Base-by-base conservation (phyloP, 2,797 vertebrate genomes). In the Alauda arvensis region DNA sequence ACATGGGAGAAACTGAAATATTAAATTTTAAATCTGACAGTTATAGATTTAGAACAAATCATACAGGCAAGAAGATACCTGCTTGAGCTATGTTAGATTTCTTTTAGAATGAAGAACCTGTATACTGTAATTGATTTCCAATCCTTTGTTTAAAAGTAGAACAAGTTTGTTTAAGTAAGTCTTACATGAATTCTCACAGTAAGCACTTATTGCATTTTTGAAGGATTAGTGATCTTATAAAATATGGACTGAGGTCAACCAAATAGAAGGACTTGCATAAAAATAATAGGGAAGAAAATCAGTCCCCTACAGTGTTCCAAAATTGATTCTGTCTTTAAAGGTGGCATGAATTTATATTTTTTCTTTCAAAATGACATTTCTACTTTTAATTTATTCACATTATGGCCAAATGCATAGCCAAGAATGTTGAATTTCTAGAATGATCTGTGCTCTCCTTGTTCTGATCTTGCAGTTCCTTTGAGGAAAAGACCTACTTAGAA, bases 401-500 rank as follows among this genome's bases (percentile, higher is more conserved):
- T 55, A 52, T 75, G 10, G 24, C 7, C 66, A 83, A 68, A 71
- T 20, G 9, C 43, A 69, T 19, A 75, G n/a, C 34, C 66, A 66
- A 84, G 75, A 67, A 11, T 57, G 53, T n/a, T 69, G 19, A 87
- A 69, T 72, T 90, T 91, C 77, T 87, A 69, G 39, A 88, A 85
- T 53, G 10, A 19, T 18, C 80, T 33, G 42, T 87, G 56, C 42
- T 90, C n/a, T 55, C 63, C 37, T 69, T 80, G 59, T 83, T 90
- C 72, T 66, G 37, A 85, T 80, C 67, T 60, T 56, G 62, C 19
- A 79, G 69, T 23, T 90, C 69, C 59, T 90, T 68, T 88, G 76
- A 88, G 88, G 59, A 68, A 87, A 90, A 93, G 66, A 45, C 48
- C 66, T 77, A 67, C 63, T 89, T 93, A 82, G 31, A 84, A 86